These are phyloP conservation scores for Alosa sapidissima DNA, from an alignment of 2,797 vertebrate genomes.

Conservation along the genomic window DNA sequence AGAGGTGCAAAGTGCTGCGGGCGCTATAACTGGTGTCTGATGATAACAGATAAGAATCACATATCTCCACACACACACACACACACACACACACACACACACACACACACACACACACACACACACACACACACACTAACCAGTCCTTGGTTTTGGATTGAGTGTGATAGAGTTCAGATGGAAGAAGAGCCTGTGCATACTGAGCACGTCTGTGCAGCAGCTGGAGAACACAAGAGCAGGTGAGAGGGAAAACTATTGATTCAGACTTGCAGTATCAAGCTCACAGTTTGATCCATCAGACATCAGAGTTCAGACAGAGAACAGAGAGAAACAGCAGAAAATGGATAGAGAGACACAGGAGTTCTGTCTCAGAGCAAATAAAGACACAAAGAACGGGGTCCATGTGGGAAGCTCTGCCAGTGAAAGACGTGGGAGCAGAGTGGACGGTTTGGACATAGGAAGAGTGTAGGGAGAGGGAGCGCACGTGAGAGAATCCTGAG, in stretches of 20 bases:
- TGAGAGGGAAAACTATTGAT: neutral
- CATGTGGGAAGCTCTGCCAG: neutral
- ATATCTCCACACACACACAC: neutral
- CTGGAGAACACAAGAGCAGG: neutral
- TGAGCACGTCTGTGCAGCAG: neutral
- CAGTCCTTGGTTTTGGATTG: neutral
- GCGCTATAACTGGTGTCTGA: neutral
- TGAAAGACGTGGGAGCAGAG: neutral
- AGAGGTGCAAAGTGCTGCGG: neutral
- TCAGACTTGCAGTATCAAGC: neutral
- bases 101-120: neutral
- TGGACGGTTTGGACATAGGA: constrained; percentile 10
- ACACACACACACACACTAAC: neutral
- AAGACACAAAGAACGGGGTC: constrained; percentile 25
- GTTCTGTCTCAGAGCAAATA: neutral
- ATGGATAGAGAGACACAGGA: constrained; percentile 23
- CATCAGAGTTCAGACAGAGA: constrained; percentile 22
- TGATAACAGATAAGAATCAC: constrained; percentile 12
- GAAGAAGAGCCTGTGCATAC: neutral
- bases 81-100: neutral
- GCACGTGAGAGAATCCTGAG: constrained; percentile 17
- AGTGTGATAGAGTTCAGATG: neutral
- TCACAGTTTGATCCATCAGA: neutral
- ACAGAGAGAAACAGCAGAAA: constrained; percentile 42
- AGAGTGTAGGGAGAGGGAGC: constrained; percentile 22